Evolutionary conservation across 1,140 invertebrate species (phyloP).

Genomic region (Drosophila rhopaloa): DNA sequence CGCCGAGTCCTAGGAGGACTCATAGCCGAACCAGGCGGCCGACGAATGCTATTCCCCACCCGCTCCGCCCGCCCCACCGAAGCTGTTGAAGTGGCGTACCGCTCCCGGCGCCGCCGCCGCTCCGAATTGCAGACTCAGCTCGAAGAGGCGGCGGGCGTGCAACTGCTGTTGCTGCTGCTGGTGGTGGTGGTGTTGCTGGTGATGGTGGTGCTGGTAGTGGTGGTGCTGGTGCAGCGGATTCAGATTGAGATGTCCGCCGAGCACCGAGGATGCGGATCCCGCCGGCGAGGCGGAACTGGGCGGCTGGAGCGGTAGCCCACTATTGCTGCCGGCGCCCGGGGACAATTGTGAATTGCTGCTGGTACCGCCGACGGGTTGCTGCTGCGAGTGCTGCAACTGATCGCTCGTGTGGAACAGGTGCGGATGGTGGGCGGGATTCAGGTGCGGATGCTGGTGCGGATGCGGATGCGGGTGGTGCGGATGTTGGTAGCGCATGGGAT

Average conservation of each 20-base stretch:
- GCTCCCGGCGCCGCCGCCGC: constrained; percentile 78
- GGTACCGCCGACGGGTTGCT: constrained; percentile 48
- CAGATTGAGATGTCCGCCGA: constrained; percentile 67
- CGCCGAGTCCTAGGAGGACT: constrained; percentile 77
- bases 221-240: constrained; percentile 78
- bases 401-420: constrained; percentile 84
- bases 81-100: constrained; percentile 81
- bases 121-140: constrained; percentile 83
- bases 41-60: constrained; percentile 83
- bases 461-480: constrained; percentile 78
- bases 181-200: constrained; percentile 80
- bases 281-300: constrained; percentile 73
- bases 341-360: constrained; percentile 74
- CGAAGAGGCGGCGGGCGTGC: constrained; percentile 82
- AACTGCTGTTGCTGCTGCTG: constrained; percentile 84
- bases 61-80: constrained; percentile 75
- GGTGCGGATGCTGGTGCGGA: constrained; percentile 81
- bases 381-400: constrained; percentile 76
- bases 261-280: constrained; percentile 67
- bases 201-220: constrained; percentile 79
- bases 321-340: constrained; percentile 72
- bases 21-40: constrained; percentile 83
- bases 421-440: constrained; percentile 84
- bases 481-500: constrained; percentile 84
- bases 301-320: constrained; percentile 68